Evolutionary conservation across 2,113 vertebrate species (phyloP).

Genomic region (Rhea americana): DNA sequence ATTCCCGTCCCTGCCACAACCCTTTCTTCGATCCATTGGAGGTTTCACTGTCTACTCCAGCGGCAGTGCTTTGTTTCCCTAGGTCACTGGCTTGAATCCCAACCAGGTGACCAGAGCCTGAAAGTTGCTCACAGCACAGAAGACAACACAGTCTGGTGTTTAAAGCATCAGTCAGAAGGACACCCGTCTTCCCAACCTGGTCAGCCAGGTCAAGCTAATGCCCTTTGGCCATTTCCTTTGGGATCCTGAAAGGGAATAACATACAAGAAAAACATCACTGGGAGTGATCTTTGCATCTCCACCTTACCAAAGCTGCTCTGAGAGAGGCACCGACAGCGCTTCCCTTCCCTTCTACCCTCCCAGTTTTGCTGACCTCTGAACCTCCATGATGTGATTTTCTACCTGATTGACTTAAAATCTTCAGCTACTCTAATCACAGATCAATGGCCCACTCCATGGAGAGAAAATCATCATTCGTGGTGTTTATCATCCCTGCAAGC

Average conservation of each 20-base stretch:
- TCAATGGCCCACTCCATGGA: neutral
- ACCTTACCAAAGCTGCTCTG: neutral
- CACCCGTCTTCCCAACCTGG: neutral
- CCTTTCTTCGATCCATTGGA: rapidly evolving
- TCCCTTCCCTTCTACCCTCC: rapidly evolving
- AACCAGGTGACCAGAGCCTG: neutral
- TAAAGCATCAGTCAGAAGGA: neutral
- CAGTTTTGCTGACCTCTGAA: neutral
- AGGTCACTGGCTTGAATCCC: neutral
- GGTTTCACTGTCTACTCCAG: neutral
- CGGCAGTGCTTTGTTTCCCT: neutral
- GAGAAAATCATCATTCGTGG: neutral
- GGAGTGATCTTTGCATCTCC: neutral
- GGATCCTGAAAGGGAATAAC: neutral
- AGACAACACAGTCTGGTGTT: neutral
- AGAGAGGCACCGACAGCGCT: neutral
- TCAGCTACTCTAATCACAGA: constrained; percentile 47
- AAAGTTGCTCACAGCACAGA: neutral
- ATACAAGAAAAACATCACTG: rapidly evolving
- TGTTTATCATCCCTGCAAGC: neutral
- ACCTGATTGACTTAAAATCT: constrained; percentile 43
- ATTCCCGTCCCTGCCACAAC: rapidly evolving
- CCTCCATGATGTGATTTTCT: neutral
- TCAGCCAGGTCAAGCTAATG: neutral
- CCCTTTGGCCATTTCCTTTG: rapidly evolving